These are phyloP conservation scores for Solenopsis invicta DNA, from an alignment of 1,140 invertebrate genomes.

Conservation along the genomic window DNA sequence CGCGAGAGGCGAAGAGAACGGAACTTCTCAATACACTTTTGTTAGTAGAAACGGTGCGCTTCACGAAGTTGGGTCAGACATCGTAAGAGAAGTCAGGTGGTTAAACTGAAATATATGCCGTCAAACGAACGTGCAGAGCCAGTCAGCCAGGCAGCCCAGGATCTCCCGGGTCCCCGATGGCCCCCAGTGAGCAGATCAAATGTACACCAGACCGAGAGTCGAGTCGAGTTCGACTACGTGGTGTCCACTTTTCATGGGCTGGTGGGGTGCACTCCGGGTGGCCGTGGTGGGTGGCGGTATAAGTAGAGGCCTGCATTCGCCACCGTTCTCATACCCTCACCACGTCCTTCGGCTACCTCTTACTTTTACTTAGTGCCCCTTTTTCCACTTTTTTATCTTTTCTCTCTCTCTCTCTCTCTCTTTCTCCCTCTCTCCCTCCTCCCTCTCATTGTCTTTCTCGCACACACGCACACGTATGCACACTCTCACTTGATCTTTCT, in stretches of 20 bases:
- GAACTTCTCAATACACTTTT: not conserved
- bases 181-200: constrained; percentile 18
- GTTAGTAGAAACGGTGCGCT: not conserved
- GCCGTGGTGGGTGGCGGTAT: constrained; percentile 85
- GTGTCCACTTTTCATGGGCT: constrained; percentile 82
- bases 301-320: constrained; percentile 86
- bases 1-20: not conserved
- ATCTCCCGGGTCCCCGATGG: constrained; percentile 37
- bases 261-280: constrained; percentile 83
- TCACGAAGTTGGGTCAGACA: not conserved
- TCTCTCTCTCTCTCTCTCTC: constrained; percentile 36
- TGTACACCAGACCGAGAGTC: constrained; percentile 45
- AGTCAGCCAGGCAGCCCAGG: constrained; percentile 2
- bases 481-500: constrained; percentile 31
- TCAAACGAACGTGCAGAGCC: constrained; percentile 16
- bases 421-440: not conserved
- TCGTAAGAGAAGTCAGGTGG: constrained; percentile 26
- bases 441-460: constrained; percentile 6
- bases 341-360: constrained; percentile 85
- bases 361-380: constrained; percentile 80
- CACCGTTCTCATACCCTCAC: constrained; percentile 86
- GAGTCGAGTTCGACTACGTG: constrained; percentile 68
- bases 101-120: not conserved
- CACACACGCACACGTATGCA: not conserved
- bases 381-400: constrained; percentile 64